phyloP scores from a whole-genome alignment of 2,113 vertebrate species.

The Charadrius vociferus region DNA sequence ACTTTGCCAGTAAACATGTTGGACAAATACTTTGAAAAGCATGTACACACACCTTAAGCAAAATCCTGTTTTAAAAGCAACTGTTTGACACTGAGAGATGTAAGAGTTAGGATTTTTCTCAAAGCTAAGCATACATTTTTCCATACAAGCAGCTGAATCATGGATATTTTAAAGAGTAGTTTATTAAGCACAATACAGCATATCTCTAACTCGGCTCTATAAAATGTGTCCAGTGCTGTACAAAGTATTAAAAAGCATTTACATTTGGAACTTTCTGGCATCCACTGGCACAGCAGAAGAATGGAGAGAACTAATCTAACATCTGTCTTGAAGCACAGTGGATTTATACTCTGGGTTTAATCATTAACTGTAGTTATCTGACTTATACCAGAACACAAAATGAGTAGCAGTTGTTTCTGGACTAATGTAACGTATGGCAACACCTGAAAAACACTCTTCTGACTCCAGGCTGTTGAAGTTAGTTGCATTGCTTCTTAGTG shows the following conservation, averaged over 20 bases:
- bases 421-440: neutral
- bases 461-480: neutral
- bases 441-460: neutral
- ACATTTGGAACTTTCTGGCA: slow-evolving; percentile 4
- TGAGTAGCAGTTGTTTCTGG: neutral
- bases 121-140: slow-evolving; percentile 1
- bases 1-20: neutral
- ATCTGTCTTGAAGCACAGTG: slow-evolving; percentile 9
- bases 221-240: neutral
- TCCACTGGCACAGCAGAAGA: neutral
- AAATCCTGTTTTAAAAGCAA: neutral
- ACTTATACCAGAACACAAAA: neutral
- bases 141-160: slow-evolving; percentile 12
- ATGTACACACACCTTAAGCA: neutral
- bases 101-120: neutral
- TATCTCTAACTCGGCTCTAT: slow-evolving; percentile 10
- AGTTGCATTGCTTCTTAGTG: neutral
- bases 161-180: slow-evolving; percentile 16
- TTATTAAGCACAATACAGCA: slow-evolving; percentile 12
- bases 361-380: neutral
- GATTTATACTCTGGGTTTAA: neutral
- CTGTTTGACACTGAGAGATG: neutral
- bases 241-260: slow-evolving; percentile 1
- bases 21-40: neutral
- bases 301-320: neutral